phyloP scores from a whole-genome alignment of 2,113 vertebrate genomes.

The Myiozetetes cayanensis region DNA sequence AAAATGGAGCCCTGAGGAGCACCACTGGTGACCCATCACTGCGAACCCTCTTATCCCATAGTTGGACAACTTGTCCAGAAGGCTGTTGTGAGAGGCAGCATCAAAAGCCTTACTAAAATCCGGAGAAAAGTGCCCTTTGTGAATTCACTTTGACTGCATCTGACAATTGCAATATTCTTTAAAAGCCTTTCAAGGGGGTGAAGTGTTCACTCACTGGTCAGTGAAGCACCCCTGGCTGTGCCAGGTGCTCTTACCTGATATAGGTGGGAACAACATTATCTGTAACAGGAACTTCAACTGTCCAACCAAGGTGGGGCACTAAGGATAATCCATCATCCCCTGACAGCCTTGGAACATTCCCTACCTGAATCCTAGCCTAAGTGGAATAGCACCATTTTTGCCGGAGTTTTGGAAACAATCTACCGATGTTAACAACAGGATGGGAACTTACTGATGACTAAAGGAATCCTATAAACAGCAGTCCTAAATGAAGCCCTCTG shows the following conservation, averaged over 20 bases:
- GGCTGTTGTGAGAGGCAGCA: background rate
- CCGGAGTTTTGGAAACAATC: background rate
- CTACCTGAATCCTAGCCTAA: background rate
- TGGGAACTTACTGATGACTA: background rate
- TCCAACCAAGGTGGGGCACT: no score
- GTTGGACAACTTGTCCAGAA: background rate
- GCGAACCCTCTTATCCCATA: background rate
- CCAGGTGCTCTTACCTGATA: background rate
- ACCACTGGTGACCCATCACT: background rate
- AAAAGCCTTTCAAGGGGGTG: no score
- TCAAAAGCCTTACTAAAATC: background rate
- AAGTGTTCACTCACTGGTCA: no score
- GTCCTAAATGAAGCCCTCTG: background rate
- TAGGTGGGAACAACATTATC: background rate
- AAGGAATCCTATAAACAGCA: background rate
- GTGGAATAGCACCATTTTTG: no score
- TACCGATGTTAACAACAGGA: background rate
- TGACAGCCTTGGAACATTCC: background rate
- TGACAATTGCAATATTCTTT: no score
- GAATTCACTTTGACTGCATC: no score
- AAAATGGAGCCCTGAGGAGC: background rate
- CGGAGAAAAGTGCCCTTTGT: background rate
- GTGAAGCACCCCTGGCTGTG: no score
- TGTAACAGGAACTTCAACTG: background rate
- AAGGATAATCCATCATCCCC: background rate